Percentiles rank a stretch among this genome's conserved stretches.
phyloP scores from a whole-genome alignment of 2,888 invertebrate species.

The Acleris sparsana region DNA sequence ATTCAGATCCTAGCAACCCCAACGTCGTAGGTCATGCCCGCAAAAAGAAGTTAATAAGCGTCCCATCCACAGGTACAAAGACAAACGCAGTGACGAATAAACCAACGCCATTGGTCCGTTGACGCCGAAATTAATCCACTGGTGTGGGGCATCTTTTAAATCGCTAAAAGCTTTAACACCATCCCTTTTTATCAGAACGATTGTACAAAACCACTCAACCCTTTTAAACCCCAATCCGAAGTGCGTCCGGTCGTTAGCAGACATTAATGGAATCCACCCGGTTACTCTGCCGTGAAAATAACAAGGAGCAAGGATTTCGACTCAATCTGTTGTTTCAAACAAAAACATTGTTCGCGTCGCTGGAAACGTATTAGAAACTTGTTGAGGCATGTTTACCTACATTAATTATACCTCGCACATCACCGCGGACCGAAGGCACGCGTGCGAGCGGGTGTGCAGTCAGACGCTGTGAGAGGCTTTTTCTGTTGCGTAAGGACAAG shows the following conservation, averaged over 20 bases:
- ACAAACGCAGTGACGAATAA: conserved; percentile 33
- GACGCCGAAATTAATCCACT: conserved; percentile 61
- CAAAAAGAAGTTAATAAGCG: conserved; percentile 8
- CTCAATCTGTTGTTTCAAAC: conserved; percentile 64
- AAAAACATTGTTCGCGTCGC: conserved; percentile 52
- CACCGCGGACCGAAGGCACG: conserved; percentile 3
- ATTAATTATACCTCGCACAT: conserved; percentile 31
- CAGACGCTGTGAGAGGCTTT: conserved; percentile 15
- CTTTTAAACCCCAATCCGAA: conserved; percentile 82
- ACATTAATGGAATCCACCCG: conserved; percentile 81
- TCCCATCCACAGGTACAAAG: not conserved
- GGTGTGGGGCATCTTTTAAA: conserved; percentile 74
- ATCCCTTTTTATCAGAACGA: conserved; percentile 79
- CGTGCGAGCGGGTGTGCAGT: conserved; percentile 11
- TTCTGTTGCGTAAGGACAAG: conserved; percentile 9
- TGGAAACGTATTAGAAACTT: conserved; percentile 42
- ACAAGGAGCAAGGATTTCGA: conserved; percentile 68
- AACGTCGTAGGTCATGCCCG: conserved; percentile 1
- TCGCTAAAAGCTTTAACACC: conserved; percentile 78
- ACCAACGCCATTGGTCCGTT: conserved; percentile 58
- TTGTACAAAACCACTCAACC: conserved; percentile 83
- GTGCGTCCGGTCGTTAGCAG: conserved; percentile 82
- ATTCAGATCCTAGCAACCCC: not conserved
- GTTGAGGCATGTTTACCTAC: conserved; percentile 36
- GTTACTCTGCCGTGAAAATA: conserved; percentile 78